phyloP scores from a whole-genome alignment of 2,797 vertebrate genomes.

The Benthosema pterotum region DNA sequence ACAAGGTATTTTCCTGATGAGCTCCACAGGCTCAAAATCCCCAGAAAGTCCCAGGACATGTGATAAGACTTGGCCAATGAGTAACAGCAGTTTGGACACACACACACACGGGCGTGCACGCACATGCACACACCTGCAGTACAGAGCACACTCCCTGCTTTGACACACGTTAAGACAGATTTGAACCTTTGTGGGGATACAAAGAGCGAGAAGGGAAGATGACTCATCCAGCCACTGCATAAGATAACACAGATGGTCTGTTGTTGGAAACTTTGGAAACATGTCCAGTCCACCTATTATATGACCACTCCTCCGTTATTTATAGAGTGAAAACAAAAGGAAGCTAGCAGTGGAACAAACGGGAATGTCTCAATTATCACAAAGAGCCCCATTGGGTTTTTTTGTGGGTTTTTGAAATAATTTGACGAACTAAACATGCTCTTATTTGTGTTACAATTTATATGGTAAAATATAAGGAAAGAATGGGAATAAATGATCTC shows the following conservation, averaged over 20 bases:
- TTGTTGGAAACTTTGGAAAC: slow-evolving; percentile 50
- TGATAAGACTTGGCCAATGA: slow-evolving; percentile 64
- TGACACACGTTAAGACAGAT: slow-evolving; percentile 25
- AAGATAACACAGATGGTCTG: slow-evolving; percentile 51
- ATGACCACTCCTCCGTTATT: slow-evolving; percentile 53
- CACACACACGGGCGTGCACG: not conserved
- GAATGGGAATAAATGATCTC: slow-evolving; percentile 11
- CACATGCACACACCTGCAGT: slow-evolving; percentile 8
- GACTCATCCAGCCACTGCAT: slow-evolving; percentile 32
- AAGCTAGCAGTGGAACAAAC: slow-evolving; percentile 52
- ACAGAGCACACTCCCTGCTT: slow-evolving; percentile 2
- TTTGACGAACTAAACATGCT: slow-evolving; percentile 38
- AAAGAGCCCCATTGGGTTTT: slow-evolving; percentile 48
- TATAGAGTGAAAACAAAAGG: slow-evolving; percentile 58
- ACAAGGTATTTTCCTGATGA: slow-evolving; percentile 54
- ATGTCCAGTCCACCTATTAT: slow-evolving; percentile 29
- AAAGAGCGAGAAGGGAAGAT: slow-evolving; percentile 23
- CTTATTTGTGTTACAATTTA: slow-evolving; percentile 17
- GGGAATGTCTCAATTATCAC: slow-evolving; percentile 31
- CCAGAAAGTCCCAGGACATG: slow-evolving; percentile 50
- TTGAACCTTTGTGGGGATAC: slow-evolving; percentile 15
- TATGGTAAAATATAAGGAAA: slow-evolving; percentile 1
- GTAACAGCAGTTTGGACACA: slow-evolving; percentile 60
- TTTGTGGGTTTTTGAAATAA: slow-evolving; percentile 1
- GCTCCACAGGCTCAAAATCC: slow-evolving; percentile 40